Conservation (phyloP, 1,140 invertebrate genomes). For the Amphibalanus amphitrite region DNA sequence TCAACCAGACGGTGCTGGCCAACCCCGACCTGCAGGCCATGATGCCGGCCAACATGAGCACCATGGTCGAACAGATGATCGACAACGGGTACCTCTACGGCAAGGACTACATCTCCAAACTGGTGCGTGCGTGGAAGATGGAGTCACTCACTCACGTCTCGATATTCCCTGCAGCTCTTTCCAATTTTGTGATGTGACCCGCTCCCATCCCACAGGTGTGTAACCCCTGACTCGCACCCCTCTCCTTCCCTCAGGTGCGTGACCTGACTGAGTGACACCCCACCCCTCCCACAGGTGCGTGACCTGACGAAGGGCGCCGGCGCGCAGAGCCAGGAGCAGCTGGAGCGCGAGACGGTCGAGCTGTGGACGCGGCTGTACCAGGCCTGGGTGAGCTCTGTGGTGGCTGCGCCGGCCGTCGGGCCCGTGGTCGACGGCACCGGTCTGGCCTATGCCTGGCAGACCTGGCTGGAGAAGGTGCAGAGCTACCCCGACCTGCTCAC, state of each 20-base stretch:
- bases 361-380: constrained; percentile 85
- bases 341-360: constrained; percentile 36
- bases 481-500: constrained; percentile 18
- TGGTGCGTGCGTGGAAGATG: background rate
- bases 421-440: constrained; percentile 47
- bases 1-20: background rate
- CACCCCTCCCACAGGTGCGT: background rate
- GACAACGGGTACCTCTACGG: constrained; percentile 3
- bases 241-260: no score
- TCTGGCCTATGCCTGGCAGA: constrained; percentile 50
- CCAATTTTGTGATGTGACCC: no score
- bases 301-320: background rate
- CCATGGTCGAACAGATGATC: background rate
- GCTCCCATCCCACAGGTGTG: no score
- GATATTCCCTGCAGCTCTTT: no score
- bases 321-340: background rate
- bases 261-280: no score
- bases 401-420: constrained; percentile 30
- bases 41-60: background rate
- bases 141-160: no score
- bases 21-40: background rate
- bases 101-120: background rate
- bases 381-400: constrained; percentile 59
- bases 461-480: constrained; percentile 46
- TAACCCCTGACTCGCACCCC: no score